Evolutionary conservation across 2,797 vertebrate species (phyloP).

Genomic region (Coccyzus lansbergi): DNA sequence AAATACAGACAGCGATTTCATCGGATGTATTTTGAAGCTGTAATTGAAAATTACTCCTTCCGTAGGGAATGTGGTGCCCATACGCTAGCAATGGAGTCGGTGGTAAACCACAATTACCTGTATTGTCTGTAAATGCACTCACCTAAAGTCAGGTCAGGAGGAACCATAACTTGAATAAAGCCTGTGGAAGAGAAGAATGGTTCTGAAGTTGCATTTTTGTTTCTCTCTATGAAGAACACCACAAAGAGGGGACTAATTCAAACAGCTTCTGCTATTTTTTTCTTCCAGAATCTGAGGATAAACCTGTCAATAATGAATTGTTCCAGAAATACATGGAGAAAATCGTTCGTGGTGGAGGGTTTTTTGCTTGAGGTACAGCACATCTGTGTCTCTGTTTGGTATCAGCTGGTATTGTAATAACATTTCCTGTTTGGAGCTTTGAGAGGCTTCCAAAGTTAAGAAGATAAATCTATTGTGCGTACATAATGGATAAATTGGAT

Average conservation of each 20-base stretch:
- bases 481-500: neutral
- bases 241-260: neutral
- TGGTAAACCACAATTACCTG: neutral
- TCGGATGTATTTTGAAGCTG: neutral
- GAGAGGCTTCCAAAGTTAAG: neutral
- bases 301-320: neutral
- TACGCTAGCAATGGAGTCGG: neutral
- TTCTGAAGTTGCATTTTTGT: neutral
- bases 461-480: neutral
- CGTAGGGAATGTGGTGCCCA: neutral
- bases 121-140: neutral
- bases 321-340: neutral
- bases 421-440: neutral
- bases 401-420: neutral
- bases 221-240: neutral
- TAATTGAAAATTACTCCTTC: neutral
- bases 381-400: neutral
- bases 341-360: neutral
- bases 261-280: neutral
- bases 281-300: conserved; percentile 17
- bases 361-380: neutral
- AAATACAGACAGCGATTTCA: neutral
- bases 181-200: neutral
- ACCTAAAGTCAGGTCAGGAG: neutral
- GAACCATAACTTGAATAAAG: neutral